A percentile compares a stretch with the other conserved stretches of the same genome.
phyloP scores from a whole-genome alignment of 1,140 invertebrate genomes.

The Venturia canescens region DNA sequence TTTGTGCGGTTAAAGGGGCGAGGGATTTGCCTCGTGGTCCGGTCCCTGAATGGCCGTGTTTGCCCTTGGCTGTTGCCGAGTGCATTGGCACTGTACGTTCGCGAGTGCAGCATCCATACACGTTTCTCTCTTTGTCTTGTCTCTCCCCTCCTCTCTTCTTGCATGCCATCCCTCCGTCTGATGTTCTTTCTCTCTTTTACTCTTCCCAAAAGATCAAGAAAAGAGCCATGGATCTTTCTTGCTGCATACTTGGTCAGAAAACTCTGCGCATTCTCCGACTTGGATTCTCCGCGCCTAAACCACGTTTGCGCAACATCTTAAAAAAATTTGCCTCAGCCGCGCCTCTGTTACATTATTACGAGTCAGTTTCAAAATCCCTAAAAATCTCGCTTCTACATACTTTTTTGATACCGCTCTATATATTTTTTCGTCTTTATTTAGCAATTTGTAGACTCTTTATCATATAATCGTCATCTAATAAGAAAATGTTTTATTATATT shows the following conservation, averaged over 20 bases:
- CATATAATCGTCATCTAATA: too few relatives aligned
- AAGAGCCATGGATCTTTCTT: neutral
- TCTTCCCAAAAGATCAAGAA: neutral
- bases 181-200: neutral
- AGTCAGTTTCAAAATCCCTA: neutral
- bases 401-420: neutral
- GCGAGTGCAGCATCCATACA: slow-evolving; percentile 54
- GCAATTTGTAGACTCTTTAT: too few relatives aligned
- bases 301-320: neutral
- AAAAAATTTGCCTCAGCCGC: neutral
- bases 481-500: too few relatives aligned
- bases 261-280: slow-evolving; percentile 8
- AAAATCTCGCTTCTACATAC: neutral
- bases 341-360: neutral
- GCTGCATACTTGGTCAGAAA: neutral
- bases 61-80: slow-evolving; percentile 70
- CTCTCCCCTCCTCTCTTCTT: slow-evolving; percentile 33
- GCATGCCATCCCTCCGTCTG: neutral
- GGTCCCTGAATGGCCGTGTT: slow-evolving; percentile 16
- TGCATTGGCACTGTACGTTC: slow-evolving; percentile 62
- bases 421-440: too few relatives aligned
- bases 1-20: neutral
- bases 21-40: neutral
- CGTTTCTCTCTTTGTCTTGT: slow-evolving; percentile 21
- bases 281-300: neutral